Evolutionary conservation across 2,888 invertebrate genomes (phyloP).

Genomic region (Creontiades dilutus): DNA sequence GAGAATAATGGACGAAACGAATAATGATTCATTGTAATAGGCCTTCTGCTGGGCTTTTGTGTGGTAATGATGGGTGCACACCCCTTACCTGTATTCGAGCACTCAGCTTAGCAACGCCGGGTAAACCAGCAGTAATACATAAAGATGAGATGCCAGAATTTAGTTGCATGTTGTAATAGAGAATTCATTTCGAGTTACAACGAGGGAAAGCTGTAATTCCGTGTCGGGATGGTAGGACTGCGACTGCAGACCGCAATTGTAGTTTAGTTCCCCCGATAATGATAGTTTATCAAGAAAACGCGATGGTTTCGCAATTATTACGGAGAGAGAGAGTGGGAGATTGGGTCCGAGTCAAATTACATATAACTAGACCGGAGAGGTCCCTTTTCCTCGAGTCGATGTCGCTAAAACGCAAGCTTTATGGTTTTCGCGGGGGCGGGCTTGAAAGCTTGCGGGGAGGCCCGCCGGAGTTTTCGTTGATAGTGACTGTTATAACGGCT

Average conservation of each 20-base stretch:
- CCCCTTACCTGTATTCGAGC: too few species aligned
- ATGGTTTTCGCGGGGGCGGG: slow-evolving; percentile 6
- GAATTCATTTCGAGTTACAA: neutral
- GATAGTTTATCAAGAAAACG: slow-evolving; percentile 21
- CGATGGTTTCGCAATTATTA: slow-evolving; percentile 20
- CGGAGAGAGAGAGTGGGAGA: neutral
- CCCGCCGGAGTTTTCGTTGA: slow-evolving; percentile 9
- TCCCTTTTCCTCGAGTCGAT: neutral
- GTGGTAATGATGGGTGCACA: too few species aligned
- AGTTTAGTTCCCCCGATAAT: neutral
- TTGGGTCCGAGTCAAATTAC: neutral
- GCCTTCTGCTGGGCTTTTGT: too few species aligned
- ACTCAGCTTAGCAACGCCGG: too few species aligned
- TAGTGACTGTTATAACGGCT: slow-evolving; percentile 16
- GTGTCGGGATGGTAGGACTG: too few species aligned
- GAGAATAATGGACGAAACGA: too few species aligned
- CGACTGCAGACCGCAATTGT: neutral
- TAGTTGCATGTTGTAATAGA: too few species aligned
- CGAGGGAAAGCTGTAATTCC: neutral
- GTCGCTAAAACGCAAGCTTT: slow-evolving; percentile 35
- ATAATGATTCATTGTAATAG: too few species aligned
- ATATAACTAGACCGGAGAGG: neutral
- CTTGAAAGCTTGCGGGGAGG: neutral
- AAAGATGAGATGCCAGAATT: too few species aligned
- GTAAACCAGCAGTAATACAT: too few species aligned